Conservation (phyloP, 2,797 vertebrate genomes). For the Acrocephalus scirpaceus region DNA sequence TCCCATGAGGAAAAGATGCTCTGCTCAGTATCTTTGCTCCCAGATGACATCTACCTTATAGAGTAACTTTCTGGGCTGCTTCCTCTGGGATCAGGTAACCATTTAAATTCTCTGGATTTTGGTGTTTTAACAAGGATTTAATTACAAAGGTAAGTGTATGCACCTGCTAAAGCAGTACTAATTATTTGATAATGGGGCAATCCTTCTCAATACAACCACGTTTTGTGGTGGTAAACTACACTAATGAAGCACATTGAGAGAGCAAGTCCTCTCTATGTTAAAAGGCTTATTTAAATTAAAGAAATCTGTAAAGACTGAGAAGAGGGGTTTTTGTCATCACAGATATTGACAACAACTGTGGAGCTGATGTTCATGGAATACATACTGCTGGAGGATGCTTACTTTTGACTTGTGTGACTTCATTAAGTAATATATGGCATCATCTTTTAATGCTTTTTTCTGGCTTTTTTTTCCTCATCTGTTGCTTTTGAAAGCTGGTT, state of each 20-base stretch:
- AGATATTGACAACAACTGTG: conserved; percentile 52
- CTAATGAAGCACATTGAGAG: conserved; percentile 83
- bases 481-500: conserved; percentile 41
- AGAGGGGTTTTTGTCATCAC: neutral
- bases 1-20: conserved; percentile 73
- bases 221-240: conserved; percentile 78
- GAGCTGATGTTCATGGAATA: neutral
- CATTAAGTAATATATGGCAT: conserved; percentile 33
- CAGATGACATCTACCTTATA: conserved; percentile 87
- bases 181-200: conserved; percentile 87
- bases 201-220: conserved; percentile 83
- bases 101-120: conserved; percentile 89
- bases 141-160: conserved; percentile 87
- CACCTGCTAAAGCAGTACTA: conserved; percentile 84
- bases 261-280: conserved; percentile 73
- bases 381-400: neutral
- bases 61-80: conserved; percentile 88
- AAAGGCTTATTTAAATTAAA: conserved; percentile 79
- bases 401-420: conserved; percentile 15
- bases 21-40: conserved; percentile 78
- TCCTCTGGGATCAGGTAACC: conserved; percentile 85
- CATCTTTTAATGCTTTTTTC: neutral
- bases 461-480: conserved; percentile 11
- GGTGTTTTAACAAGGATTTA: conserved; percentile 89
- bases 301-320: conserved; percentile 72